These are phyloP conservation scores for Mizuhopecten yessoensis DNA, from an alignment of 1,140 invertebrate genomes.

Conservation along the genomic window DNA sequence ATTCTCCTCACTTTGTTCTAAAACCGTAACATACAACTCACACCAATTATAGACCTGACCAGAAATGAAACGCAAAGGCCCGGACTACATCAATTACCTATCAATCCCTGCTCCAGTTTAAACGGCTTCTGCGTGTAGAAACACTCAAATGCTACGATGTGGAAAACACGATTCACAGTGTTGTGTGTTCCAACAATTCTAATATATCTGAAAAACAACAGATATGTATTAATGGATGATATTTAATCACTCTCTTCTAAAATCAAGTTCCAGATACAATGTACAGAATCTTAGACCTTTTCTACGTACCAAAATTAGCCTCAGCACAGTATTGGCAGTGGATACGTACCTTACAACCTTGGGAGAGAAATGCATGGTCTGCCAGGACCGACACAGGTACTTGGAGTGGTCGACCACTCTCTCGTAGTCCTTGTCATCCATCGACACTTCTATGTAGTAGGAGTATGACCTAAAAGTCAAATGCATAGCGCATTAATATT, in stretches of 20 bases:
- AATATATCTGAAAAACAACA: conserved; percentile 87
- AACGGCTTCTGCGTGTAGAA: conserved; percentile 91
- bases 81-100: conserved; percentile 74
- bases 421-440: conserved; percentile 97
- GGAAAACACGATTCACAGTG: conserved; percentile 97
- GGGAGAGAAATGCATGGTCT: conserved; percentile 95
- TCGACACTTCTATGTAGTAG: conserved; percentile 98
- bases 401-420: conserved; percentile 95
- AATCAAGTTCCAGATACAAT: too few relatives aligned
- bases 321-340: too few relatives aligned
- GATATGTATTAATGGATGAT: not conserved
- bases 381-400: conserved; percentile 97
- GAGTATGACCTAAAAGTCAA: conserved; percentile 90
- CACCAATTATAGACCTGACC: conserved; percentile 2
- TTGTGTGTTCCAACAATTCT: conserved; percentile 96
- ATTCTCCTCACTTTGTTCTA: too few relatives aligned
- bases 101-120: conserved; percentile 88
- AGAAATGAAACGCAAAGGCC: not conserved
- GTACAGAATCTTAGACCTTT: too few relatives aligned
- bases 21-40: too few relatives aligned
- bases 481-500: too few relatives aligned
- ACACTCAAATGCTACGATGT: conserved; percentile 95
- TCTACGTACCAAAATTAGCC: too few relatives aligned
- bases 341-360: conserved; percentile 89
- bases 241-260: too few relatives aligned